Conservation (phyloP, 35 echinoderm and acorn worm species). For the Amphiura filiformis region DNA sequence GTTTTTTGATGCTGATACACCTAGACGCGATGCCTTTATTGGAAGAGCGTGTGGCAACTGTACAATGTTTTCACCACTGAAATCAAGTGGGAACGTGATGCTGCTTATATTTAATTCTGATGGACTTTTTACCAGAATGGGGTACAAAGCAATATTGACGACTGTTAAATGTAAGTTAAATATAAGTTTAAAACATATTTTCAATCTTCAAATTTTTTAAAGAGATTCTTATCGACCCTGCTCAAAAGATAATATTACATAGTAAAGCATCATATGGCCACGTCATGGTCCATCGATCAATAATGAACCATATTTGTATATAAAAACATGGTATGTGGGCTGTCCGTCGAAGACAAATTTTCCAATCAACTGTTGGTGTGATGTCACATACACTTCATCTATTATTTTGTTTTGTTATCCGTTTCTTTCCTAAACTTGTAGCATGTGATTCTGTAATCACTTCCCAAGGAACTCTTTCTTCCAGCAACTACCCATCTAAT, state of each 20-base stretch:
- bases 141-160: neutral
- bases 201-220: too few species aligned
- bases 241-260: too few species aligned
- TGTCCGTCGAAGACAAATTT: too few species aligned
- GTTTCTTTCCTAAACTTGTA: neutral
- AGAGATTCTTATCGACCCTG: too few species aligned
- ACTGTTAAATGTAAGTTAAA: neutral
- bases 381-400: too few species aligned
- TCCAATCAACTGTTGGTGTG: too few species aligned
- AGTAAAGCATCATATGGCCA: too few species aligned
- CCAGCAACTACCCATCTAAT: neutral
- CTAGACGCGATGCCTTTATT: neutral
- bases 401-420: too few species aligned
- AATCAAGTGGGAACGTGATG: neutral
- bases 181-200: neutral
- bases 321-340: too few species aligned
- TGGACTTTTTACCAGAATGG: neutral
- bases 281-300: too few species aligned
- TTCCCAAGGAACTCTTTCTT: neutral
- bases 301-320: too few species aligned
- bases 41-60: neutral
- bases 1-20: neutral
- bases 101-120: neutral
- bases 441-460: neutral
- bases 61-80: neutral